Conservation (phyloP, 2,113 vertebrate species). For the Indri indri region DNA sequence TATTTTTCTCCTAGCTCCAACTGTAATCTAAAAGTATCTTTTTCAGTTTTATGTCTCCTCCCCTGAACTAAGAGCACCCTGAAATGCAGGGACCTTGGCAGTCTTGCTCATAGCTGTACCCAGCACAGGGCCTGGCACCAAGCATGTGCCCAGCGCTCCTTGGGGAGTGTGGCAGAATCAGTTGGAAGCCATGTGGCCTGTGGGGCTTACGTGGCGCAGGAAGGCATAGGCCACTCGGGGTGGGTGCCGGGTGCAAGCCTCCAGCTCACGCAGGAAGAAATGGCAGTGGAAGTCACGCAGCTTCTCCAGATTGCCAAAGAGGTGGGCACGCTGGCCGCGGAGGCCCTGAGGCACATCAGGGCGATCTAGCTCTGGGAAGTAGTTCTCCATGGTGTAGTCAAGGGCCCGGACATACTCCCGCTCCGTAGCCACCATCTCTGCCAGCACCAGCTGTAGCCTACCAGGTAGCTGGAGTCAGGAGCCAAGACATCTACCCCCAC, state of each 20-base stretch:
- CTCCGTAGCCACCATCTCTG: constrained; percentile 97
- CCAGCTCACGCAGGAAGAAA: constrained; percentile 95
- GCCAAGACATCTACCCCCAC: background rate
- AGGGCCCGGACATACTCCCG: constrained; percentile 95
- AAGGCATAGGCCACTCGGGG: constrained; percentile 95
- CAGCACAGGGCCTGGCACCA: background rate
- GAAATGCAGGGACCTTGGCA: background rate
- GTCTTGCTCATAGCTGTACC: background rate
- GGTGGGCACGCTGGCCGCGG: constrained; percentile 91
- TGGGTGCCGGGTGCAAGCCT: constrained; percentile 94
- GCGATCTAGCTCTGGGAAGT: constrained; percentile 96
- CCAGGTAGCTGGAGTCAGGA: constrained; percentile 29
- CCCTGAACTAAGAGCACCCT: background rate
- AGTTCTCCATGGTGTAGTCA: constrained; percentile 92
- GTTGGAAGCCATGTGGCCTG: background rate
- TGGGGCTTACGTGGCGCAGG: constrained; percentile 90
- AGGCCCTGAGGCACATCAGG: constrained; percentile 94
- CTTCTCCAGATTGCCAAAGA: constrained; percentile 98
- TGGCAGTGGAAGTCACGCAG: constrained; percentile 95
- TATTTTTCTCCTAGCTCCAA: background rate
- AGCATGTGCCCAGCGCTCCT: background rate
- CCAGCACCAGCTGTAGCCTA: constrained; percentile 86
- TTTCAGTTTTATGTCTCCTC: background rate
- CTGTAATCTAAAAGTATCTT: background rate
- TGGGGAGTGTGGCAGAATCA: background rate